A percentile compares a stretch with the other conserved stretches of the same genome.
Evolutionary conservation across 2,888 invertebrate genomes (phyloP).

Genomic region (Eulithis prunata): DNA sequence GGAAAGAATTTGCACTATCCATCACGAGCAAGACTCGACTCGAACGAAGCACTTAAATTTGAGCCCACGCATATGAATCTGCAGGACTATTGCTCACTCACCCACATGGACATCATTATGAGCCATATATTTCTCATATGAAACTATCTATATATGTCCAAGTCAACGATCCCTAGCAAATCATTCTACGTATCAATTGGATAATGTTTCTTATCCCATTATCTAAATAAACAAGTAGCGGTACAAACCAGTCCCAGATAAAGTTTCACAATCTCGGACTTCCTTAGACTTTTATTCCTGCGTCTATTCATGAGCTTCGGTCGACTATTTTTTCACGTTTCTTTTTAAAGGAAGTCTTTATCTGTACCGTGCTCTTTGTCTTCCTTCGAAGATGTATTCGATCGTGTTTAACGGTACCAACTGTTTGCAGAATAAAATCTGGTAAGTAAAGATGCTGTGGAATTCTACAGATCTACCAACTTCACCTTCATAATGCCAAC

Average conservation of each 20-base stretch:
- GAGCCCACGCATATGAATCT: slow-evolving; percentile 18
- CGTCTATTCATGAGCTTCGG: slow-evolving; percentile 42
- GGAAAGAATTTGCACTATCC: slow-evolving; percentile 31
- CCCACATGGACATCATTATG: slow-evolving; percentile 1
- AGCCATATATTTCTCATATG: slow-evolving; percentile 1
- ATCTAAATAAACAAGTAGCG: slow-evolving; percentile 37
- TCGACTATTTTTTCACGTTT: slow-evolving; percentile 35
- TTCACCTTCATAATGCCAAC: too few species aligned
- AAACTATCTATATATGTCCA: background rate
- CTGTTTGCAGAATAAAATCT: slow-evolving; percentile 16
- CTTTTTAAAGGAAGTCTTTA: slow-evolving; percentile 38
- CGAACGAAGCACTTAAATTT: slow-evolving; percentile 19
- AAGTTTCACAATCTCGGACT: slow-evolving; percentile 45
- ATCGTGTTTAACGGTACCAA: slow-evolving; percentile 21
- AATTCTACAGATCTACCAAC: too few species aligned
- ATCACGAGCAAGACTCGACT: slow-evolving; percentile 24
- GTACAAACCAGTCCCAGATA: slow-evolving; percentile 37
- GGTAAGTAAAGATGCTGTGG: background rate
- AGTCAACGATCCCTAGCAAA: background rate
- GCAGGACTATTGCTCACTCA: slow-evolving; percentile 4
- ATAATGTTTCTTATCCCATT: slow-evolving; percentile 29
- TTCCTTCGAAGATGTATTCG: slow-evolving; percentile 22
- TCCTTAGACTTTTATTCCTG: slow-evolving; percentile 39
- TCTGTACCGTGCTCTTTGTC: slow-evolving; percentile 29
- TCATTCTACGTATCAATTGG: slow-evolving; percentile 23